phyloP scores from a whole-genome alignment of 2,888 invertebrate species.

The Acanthococcus lagerstroemiae region DNA sequence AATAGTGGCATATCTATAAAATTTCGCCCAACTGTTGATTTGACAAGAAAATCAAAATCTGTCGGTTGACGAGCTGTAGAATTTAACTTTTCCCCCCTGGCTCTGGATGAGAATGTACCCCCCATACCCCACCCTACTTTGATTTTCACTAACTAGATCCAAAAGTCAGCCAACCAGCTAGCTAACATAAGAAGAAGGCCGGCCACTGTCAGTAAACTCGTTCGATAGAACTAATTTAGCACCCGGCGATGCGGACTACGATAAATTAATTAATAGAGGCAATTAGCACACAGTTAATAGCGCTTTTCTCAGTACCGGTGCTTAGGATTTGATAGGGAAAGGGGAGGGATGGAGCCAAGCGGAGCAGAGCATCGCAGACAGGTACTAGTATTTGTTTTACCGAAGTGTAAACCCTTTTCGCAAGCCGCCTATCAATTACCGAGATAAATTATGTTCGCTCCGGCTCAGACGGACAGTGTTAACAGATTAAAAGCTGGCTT shows the following conservation, averaged over 20 bases:
- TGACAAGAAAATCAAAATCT: too few relatives aligned
- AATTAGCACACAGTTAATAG: background rate
- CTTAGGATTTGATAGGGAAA: background rate
- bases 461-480: conserved; percentile 4
- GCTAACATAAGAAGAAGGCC: too few relatives aligned
- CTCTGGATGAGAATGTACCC: too few relatives aligned
- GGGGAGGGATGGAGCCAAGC: background rate
- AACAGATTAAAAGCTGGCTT: conserved; percentile 18
- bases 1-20: too few relatives aligned
- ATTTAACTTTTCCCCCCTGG: too few relatives aligned
- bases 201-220: too few relatives aligned
- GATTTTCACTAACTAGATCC: too few relatives aligned
- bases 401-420: conserved; percentile 11
- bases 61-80: too few relatives aligned
- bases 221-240: too few relatives aligned
- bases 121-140: too few relatives aligned
- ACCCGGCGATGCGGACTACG: background rate
- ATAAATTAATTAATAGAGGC: background rate
- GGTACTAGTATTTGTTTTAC: conserved; percentile 10
- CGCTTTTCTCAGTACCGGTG: background rate
- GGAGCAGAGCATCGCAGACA: background rate
- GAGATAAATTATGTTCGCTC: conserved; percentile 10
- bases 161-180: too few relatives aligned
- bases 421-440: conserved; percentile 20
- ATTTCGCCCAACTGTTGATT: too few relatives aligned